Evolutionary conservation across 2,113 vertebrate species (phyloP), one percentile per base, ranked within the genome.

Genomic region (Platysternon megacephalum): DNA sequence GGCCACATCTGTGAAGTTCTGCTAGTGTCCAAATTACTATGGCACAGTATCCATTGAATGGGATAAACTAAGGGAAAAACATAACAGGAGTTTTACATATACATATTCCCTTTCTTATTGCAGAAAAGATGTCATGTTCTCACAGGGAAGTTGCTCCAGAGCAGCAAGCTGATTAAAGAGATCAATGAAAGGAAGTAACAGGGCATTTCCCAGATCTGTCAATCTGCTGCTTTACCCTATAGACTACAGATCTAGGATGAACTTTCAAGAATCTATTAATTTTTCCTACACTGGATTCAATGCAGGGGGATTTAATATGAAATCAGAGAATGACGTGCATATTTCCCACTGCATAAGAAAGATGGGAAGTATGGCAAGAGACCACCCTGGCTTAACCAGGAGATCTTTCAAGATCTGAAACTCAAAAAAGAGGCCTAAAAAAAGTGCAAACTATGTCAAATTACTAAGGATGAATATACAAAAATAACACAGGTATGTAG

Each of bases 51-150:
- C 42, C 32, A 16, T 87, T 87, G 91, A 72, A 83, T 85, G 79
- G 24, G 42, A 94, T 76, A 93, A 95, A 95, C 94, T 95, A 97
- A 82, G 79, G 95, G 95, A 44, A 16, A 82, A 87, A 94, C 3
- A 58, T 82, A 80, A 91, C 53, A 82, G 76, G 16, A 87, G n/a
- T 84, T 87, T 53, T 85, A 81, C 87, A 94, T 42, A 32, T 83
- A 84, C 42, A 91, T 44, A 93, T 90, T 95, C 94, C 80, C 86
- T 94, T n/a, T 95, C 80, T 78, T 83, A 58, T 91, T 87, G 39
- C 84, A 78, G 87, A 95, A 93, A 90, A 72, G 78, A n/a, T 61
- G 52, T 55, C 29, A 16, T 61, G 58, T 32, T 61, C 29, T 61
- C 58, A 35, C 13, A 61, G 28, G 58, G 29, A 12, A 12, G 12